These are phyloP conservation scores for Acropora yongei DNA, from an alignment of 64 coral and sea anemone species.

Conservation along the genomic window DNA sequence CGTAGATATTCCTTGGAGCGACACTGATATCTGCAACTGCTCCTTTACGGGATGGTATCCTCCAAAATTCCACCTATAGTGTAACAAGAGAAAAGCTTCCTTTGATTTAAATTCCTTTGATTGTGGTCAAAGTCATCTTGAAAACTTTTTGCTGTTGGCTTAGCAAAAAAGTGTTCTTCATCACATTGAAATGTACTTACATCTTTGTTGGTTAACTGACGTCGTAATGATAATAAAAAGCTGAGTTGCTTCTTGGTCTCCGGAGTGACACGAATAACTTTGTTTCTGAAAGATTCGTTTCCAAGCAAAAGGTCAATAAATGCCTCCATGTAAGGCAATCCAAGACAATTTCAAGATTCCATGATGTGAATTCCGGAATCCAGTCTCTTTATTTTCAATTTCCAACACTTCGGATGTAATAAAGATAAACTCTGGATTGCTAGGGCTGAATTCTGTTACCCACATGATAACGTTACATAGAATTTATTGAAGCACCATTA, in stretches of 20 bases:
- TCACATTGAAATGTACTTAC: neutral
- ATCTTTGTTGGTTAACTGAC: neutral
- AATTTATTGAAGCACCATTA: no score
- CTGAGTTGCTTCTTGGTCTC: neutral
- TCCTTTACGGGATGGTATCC: neutral
- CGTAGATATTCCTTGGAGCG: neutral
- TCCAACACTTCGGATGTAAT: no score
- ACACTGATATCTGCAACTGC: slow-evolving; percentile 41
- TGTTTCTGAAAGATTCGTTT: neutral
- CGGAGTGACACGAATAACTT: slow-evolving; percentile 9
- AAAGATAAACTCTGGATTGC: no score
- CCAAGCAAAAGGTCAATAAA: no score
- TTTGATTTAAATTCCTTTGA: no score
- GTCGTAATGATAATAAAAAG: neutral
- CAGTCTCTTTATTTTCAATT: no score
- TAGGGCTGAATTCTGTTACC: neutral
- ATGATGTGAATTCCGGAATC: no score
- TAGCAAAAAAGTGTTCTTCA: no score
- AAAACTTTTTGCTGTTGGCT: no score
- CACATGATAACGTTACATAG: neutral
- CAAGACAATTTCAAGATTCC: no score
- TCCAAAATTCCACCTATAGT: slow-evolving; percentile 64
- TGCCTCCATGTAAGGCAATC: no score
- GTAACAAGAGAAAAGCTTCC: no score
- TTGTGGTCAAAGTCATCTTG: neutral